Evolutionary conservation across 1,140 invertebrate genomes (phyloP), one percentile per base, ranked within the genome.

Genomic region (Magallana angulata): DNA sequence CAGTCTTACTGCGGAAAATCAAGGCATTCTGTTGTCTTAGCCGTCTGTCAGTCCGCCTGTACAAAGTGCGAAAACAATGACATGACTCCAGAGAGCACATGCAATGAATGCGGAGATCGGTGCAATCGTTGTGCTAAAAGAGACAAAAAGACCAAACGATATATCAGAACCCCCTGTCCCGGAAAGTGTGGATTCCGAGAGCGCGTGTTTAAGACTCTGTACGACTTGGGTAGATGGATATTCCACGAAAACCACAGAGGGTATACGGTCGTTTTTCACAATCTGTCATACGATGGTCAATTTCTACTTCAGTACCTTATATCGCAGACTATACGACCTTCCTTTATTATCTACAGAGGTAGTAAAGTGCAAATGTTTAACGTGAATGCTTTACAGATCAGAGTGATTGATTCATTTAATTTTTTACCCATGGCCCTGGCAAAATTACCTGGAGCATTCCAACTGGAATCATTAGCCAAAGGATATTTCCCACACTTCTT

Each of bases 401-500:
- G 85, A 57, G 56, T 89, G 12, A 76, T 89, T 16, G 88, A 89
- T 62, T 86, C 84, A 5, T 36, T 88, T 6, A 88, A 88, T 48
- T 48, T 48, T 48, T 48, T 48, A 48, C 36, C 36, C 36, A 48
- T 48, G 36, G 36, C 36, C 60, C 30, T 90, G 1, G 18, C 85
- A 4, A 82, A 87, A n/a, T 30, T 90, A 60, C 90, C 86, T 1
- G 62, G 76, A 30, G 80, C 80, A 14, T 90, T 90, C 58, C 64
- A 68, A 18, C 24, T 90, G 1, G 68, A 85, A 5, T 84, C 87
- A 68, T 58, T 89, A 6, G 8, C 16, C 8, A 89, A 90, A 30
- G 90, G 88, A 14, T 90, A 87, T 57, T 89, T 89, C 58, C 88
- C 90, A 1, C 88, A 89, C 81, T 71, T 81, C 18, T 87, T 86